Conservation (phyloP, 2,888 invertebrate species). For the Rotaria socialis region DNA sequence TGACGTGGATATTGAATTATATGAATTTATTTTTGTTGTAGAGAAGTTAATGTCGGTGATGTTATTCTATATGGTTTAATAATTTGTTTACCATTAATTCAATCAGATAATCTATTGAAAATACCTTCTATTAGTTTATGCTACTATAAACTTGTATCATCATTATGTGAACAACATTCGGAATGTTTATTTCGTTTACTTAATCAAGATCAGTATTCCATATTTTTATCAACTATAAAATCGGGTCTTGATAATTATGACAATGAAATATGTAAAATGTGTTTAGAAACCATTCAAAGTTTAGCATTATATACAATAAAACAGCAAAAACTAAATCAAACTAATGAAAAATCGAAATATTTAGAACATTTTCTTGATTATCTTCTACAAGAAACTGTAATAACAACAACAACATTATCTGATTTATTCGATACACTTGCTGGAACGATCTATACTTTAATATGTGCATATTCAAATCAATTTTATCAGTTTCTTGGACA, state of each 20-base stretch:
- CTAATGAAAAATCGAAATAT: background rate
- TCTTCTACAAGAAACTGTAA: background rate
- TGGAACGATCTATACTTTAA: background rate
- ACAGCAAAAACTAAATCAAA: background rate
- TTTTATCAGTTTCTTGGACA: background rate
- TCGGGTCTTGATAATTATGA: conserved; percentile 23
- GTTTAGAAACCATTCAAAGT: conserved; percentile 22
- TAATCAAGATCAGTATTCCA: background rate
- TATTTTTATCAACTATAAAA: conserved; percentile 32
- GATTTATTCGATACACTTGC: conserved; percentile 12
- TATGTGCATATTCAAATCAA: conserved; percentile 23
- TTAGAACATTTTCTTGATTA: conserved; percentile 1
- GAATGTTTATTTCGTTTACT: conserved; percentile 25
- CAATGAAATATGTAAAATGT: conserved; percentile 36
- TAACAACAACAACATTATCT: background rate
- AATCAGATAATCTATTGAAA: background rate
- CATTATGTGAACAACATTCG: conserved; percentile 34
- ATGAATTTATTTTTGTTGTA: background rate
- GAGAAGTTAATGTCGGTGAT: conserved; percentile 3
- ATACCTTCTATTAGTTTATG: conserved; percentile 8
- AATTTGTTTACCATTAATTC: conserved; percentile 20
- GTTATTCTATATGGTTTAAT: conserved; percentile 29
- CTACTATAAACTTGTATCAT: conserved; percentile 28
- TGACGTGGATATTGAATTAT: too few relatives aligned
- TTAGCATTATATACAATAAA: background rate